Evolutionary conservation across 1,140 invertebrate species (phyloP).

Genomic region (Theocolax elegans): DNA sequence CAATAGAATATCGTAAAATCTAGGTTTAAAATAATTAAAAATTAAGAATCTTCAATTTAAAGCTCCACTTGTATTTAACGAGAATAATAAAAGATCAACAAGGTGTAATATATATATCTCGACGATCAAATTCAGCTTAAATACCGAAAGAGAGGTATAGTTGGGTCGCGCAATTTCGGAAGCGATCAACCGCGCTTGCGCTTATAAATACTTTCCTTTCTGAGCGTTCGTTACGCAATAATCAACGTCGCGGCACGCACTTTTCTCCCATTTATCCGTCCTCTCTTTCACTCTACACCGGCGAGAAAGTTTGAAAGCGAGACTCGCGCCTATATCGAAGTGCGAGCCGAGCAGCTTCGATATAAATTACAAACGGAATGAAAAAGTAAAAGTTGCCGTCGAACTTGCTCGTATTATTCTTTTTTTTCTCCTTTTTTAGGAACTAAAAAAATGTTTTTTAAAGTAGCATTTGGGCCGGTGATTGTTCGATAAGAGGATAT

Average conservation of each 20-base stretch:
- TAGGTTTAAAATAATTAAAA: too few species aligned
- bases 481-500: too few species aligned
- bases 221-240: constrained; percentile 15
- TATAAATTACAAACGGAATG: constrained; percentile 35
- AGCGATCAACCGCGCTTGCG: background rate
- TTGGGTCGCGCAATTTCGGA: background rate
- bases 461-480: too few species aligned
- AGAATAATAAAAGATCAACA: too few species aligned
- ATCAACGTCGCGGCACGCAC: constrained; percentile 28
- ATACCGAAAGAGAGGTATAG: too few species aligned
- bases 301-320: constrained; percentile 41
- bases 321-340: background rate
- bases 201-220: too few species aligned
- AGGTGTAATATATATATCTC: too few species aligned
- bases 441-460: background rate
- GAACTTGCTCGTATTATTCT: too few species aligned
- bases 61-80: too few species aligned
- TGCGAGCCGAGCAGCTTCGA: background rate
- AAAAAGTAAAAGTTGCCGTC: constrained; percentile 35
- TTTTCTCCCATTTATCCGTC: constrained; percentile 39
- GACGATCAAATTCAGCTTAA: too few species aligned
- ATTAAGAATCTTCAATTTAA: too few species aligned
- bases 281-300: constrained; percentile 34
- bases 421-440: background rate
- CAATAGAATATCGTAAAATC: too few species aligned